Percentiles rank a stretch among this genome's conserved stretches.
Evolutionary conservation across 2,888 invertebrate species (phyloP).

Genomic region (Metopia argyrocephala): DNA sequence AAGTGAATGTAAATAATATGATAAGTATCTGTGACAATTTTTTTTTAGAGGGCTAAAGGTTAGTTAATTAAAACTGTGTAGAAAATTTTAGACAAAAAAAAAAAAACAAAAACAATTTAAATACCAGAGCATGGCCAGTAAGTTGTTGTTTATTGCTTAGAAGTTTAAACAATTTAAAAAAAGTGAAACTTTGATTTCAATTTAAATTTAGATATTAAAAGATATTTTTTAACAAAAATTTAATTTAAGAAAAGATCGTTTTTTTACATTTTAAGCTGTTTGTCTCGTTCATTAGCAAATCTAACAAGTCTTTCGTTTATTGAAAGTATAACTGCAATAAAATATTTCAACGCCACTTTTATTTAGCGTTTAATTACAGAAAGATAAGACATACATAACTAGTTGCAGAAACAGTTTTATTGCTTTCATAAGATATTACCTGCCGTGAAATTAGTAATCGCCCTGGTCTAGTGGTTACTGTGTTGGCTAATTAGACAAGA

Average conservation of each 20-base stretch:
- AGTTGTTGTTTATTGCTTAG: slow-evolving; percentile 3
- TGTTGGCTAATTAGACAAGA: no score
- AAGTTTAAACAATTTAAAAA: not conserved
- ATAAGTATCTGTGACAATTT: slow-evolving; percentile 50
- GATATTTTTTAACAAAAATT: not conserved
- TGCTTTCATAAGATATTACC: no score
- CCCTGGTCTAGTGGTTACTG: no score
- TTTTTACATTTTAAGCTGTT: not conserved
- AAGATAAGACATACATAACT: no score
- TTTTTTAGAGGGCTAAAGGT: slow-evolving; percentile 54
- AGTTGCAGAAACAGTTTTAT: no score
- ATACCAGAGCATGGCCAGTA: slow-evolving; percentile 49
- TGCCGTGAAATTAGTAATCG: no score
- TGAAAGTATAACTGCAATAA: no score
- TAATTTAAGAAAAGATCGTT: not conserved
- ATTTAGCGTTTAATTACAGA: no score
- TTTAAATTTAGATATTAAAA: not conserved
- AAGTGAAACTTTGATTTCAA: not conserved
- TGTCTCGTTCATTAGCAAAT: no score
- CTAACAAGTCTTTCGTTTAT: no score
- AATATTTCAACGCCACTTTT: no score
- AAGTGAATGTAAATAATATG: slow-evolving; percentile 60
- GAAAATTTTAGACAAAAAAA: not conserved
- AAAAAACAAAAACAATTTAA: not conserved
- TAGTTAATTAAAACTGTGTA: slow-evolving; percentile 54